Base-by-base conservation (phyloP, 1,140 invertebrate species). In the Drosophila ogumai region DNA sequence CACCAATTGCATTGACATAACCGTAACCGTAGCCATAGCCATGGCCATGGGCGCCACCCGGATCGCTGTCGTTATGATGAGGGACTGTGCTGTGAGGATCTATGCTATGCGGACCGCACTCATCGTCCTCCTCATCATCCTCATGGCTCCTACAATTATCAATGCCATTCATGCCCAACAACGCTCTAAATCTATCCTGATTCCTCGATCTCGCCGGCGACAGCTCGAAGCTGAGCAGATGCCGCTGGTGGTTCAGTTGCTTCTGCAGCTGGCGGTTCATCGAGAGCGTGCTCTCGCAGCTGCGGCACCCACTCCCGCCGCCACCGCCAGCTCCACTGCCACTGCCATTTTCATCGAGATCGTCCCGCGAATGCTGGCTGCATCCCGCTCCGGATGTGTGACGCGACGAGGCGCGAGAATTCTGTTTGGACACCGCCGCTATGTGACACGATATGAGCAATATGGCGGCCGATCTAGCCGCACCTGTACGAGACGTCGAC, bases 381-480 rank as follows among this genome's bases (percentile, higher is more conserved):
- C 91, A 91, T 40, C 91, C 91, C 65, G 91, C 91, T 65, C 91
- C 91, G 56, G 87, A 92, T 55, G 91, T 92, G 52, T 92, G 91
- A 69, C 88, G 91, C 79, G 88, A 91, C 69, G 90, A 82, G 66
- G 81, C 79, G 46, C 76, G 85, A 47, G 79, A 82, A 77, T 90
- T 90, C 72, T 92, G 90, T 91, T 93, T 92, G 28, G 90, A 90
- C 63, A 92, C 76, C 59, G 94, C 94, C 93, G 94, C 94, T 88
- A 96, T 95, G 94, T 96, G 96, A 94, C 96, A 96, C 94, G 96
- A 97, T 94, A 97, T 96, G 94, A 97, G 96, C 96, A 97, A 96
- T 95, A 97, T 96, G 95, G 96, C 96, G 93, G 96, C 96, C 93
- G 96, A 95, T 93, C 96, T 95, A 93, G 96, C 96, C 95, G 96